A percentile compares a stretch with the other conserved stretches of the same genome.
These are phyloP conservation scores for Bostrychus sinensis DNA, from an alignment of 2,113 vertebrate genomes.

Conservation along the genomic window DNA sequence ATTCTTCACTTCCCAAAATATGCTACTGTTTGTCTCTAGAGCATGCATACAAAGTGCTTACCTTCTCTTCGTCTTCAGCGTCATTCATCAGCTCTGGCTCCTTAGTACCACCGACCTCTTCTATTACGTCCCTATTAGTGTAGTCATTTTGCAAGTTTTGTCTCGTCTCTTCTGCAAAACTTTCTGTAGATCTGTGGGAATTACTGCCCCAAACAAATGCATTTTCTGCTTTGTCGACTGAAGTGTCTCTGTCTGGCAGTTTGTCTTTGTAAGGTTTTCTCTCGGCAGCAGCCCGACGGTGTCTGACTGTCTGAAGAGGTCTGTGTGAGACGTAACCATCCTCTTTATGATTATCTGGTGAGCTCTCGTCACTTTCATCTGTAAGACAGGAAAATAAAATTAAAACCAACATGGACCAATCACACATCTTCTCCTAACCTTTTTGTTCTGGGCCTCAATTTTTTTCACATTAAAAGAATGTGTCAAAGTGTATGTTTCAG, in stretches of 20 bases:
- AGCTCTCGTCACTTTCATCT: constrained; percentile 42
- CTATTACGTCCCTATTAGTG: constrained; percentile 15
- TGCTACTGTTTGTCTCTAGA: not conserved
- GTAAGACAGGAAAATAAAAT: not conserved
- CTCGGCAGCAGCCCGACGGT: constrained; percentile 21
- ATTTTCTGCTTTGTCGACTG: not conserved
- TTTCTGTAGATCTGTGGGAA: not conserved
- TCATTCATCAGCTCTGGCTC: not conserved
- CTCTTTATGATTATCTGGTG: constrained; percentile 10
- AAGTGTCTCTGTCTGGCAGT: not conserved
- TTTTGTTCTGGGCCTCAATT: not conserved
- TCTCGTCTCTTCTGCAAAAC: not conserved
- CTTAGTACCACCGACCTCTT: constrained; percentile 3
- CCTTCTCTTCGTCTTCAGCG: constrained; percentile 19
- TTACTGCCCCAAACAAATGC: not conserved
- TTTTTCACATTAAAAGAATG: too few relatives aligned
- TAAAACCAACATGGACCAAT: not conserved
- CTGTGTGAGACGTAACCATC: constrained; percentile 4
- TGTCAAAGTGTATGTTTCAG: too few relatives aligned
- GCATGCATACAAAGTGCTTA: constrained; percentile 3
- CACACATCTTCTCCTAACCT: not conserved
- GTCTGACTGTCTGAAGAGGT: constrained; percentile 27
- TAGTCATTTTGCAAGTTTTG: not conserved
- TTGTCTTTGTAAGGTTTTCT: not conserved
- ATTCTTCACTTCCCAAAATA: not conserved